Base-by-base conservation (phyloP, 2,113 vertebrate species). In the Rutilus rutilus region DNA sequence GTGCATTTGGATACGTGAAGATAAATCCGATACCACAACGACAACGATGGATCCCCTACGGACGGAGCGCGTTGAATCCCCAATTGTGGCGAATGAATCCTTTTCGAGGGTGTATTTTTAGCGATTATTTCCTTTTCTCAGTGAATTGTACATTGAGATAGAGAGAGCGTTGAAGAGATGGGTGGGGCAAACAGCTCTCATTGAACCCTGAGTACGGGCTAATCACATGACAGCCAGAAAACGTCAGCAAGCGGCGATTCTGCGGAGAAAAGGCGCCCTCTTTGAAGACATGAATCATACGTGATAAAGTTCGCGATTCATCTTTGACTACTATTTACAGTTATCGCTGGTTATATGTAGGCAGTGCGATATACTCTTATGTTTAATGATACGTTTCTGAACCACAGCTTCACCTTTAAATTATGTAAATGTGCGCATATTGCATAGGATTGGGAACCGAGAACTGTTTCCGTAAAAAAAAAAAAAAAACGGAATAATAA, bases 161-260 rank as follows among this genome's bases (percentile, higher is more conserved):
- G 92, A 94, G 93, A 93, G 93, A 93, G 92, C 92, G 92, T 83
- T 89, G 94, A 91, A 92, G 92, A 93, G 93, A 92, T 92, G 94
- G 96, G 95, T 96, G 96, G 96, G 96, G 96, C 95, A 93, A 96
- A 93, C 93, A 87, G 93, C 95, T 93, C 95, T 93, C 95, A 93
- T 94, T 95, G 96, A 95, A 97, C 95, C 91, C 94, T 93, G 96
- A 95, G 96, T 96, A 65, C 15, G 21, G 54, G 86, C 87, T 89
- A 91, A 93, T 96, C 96, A 97, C 96, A 94, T 97, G 96, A 97
- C 91, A 89, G 89, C 92, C 93, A 87, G 81, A 82, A 88, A 95
- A 95, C 95, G 94, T 96, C 96, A 96, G 93, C 92, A 93, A 92
- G 91, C 88, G 85, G 92, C 90, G 89, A 87, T 91, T 90, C 90